Conservation (phyloP, 2,797 vertebrate species). For the Rhinatrema bivittatum region DNA sequence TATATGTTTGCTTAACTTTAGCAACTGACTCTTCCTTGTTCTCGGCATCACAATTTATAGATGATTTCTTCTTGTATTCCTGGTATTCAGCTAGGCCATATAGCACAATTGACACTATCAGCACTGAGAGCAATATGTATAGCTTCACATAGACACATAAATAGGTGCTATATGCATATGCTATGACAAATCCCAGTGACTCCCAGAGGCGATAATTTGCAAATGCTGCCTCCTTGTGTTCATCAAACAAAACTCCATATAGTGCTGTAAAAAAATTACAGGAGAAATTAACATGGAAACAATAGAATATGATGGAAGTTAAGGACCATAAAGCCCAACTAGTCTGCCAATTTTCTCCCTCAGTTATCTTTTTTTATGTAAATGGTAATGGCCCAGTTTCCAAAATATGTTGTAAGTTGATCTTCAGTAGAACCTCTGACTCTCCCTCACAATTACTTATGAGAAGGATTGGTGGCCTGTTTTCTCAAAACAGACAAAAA, state of each 20-base stretch:
- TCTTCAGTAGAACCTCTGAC: too few relatives aligned
- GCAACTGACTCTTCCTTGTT: not conserved
- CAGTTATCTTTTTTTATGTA: too few relatives aligned
- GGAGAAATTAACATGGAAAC: too few relatives aligned
- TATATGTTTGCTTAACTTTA: not conserved
- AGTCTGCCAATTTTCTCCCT: too few relatives aligned
- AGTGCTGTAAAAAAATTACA: conserved; percentile 56
- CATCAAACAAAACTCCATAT: conserved; percentile 78
- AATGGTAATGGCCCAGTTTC: too few relatives aligned
- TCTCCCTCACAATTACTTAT: too few relatives aligned
- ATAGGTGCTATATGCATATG: conserved; percentile 82
- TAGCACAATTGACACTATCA: conserved; percentile 47
- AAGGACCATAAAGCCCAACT: too few relatives aligned
- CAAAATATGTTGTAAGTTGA: too few relatives aligned
- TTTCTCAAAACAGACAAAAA: too few relatives aligned
- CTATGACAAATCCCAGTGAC: conserved; percentile 77
- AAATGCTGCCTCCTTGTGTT: conserved; percentile 82
- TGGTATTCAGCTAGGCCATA: conserved; percentile 70
- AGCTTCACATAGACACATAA: conserved; percentile 75
- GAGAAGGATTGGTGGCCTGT: too few relatives aligned
- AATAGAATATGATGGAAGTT: too few relatives aligned
- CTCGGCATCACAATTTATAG: fast-evolving
- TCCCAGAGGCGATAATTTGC: conserved; percentile 92
- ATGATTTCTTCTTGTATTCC: conserved; percentile 36
- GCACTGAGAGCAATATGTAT: conserved; percentile 64